Evolutionary conservation across 1,140 invertebrate genomes (phyloP).

Genomic region (Scaptomyza hsui): DNA sequence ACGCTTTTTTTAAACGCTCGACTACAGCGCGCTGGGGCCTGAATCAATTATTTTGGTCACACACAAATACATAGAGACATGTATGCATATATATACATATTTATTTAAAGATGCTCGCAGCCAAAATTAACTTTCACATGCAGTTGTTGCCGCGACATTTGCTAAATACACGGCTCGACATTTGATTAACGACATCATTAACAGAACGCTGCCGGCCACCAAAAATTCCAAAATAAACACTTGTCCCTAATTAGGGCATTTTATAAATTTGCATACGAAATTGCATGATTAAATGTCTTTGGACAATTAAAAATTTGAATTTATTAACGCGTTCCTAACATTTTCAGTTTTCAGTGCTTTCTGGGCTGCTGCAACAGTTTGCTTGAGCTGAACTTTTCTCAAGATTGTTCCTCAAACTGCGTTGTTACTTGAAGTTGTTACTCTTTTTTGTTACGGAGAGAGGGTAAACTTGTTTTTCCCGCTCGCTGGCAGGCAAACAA

Average conservation of each 20-base stretch:
- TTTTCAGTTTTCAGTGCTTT: background rate
- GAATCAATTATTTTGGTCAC: conserved; percentile 47
- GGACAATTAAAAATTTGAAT: background rate
- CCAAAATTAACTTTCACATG: conserved; percentile 73
- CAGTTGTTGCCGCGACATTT: conserved; percentile 46
- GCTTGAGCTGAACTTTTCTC: conserved; percentile 63
- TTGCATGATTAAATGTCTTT: conserved; percentile 36
- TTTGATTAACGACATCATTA: conserved; percentile 66
- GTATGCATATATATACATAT: background rate
- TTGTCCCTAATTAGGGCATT: conserved; percentile 53
- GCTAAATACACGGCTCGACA: conserved; percentile 50
- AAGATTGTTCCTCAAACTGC: conserved; percentile 53
- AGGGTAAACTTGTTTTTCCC: conserved; percentile 76
- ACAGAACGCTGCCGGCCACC: conserved; percentile 20
- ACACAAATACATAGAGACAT: conserved; percentile 25
- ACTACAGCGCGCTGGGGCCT: background rate
- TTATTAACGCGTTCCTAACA: too few relatives aligned
- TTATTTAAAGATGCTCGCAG: conserved; percentile 30
- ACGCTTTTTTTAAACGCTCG: conserved; percentile 36
- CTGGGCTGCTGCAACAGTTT: conserved; percentile 52
- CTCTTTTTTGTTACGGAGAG: conserved; percentile 38
- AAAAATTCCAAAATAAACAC: conserved; percentile 34
- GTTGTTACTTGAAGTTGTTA: conserved; percentile 40
- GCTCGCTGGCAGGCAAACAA: conserved; percentile 60
- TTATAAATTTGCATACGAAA: conserved; percentile 39